Conservation (phyloP, 1,140 invertebrate species). For the Acyrthosiphon pisum region DNA sequence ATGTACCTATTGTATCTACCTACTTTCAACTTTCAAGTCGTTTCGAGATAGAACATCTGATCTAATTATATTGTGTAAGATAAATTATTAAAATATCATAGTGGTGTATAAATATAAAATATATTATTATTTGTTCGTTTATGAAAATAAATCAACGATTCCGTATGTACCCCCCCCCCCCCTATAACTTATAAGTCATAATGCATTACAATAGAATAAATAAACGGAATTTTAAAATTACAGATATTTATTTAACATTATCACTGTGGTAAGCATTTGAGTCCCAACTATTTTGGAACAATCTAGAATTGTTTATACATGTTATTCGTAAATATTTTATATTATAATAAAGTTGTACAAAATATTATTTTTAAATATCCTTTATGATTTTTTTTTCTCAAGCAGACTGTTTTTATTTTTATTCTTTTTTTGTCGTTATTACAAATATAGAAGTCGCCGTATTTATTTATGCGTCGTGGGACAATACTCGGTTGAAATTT, state of each 20-base stretch:
- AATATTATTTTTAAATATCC: constrained; percentile 15
- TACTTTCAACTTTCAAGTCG: not conserved
- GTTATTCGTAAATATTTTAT: not conserved
- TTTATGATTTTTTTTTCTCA: not conserved
- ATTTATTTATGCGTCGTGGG: not conserved
- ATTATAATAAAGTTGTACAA: not conserved
- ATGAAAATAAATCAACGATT: not conserved
- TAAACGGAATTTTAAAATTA: not conserved
- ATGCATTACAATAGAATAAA: not conserved
- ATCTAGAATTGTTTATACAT: not conserved
- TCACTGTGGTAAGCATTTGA: not conserved
- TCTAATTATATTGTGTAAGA: not conserved
- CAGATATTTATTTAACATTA: constrained; percentile 3
- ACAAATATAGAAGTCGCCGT: not conserved
- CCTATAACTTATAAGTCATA: too few relatives aligned
- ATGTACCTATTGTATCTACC: not conserved
- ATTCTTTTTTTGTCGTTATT: not conserved
- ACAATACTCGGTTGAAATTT: not conserved
- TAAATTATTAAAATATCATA: not conserved
- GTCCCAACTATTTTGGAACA: not conserved
- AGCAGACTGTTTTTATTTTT: not conserved
- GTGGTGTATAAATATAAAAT: not conserved
- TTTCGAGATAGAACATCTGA: not conserved
- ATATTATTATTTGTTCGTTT: not conserved
- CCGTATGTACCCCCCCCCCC: not conserved